A percentile compares a stretch with the other conserved stretches of the same genome.
These are phyloP conservation scores for Galeopterus variegatus DNA, from an alignment of 2,113 vertebrate genomes.

Conservation along the genomic window DNA sequence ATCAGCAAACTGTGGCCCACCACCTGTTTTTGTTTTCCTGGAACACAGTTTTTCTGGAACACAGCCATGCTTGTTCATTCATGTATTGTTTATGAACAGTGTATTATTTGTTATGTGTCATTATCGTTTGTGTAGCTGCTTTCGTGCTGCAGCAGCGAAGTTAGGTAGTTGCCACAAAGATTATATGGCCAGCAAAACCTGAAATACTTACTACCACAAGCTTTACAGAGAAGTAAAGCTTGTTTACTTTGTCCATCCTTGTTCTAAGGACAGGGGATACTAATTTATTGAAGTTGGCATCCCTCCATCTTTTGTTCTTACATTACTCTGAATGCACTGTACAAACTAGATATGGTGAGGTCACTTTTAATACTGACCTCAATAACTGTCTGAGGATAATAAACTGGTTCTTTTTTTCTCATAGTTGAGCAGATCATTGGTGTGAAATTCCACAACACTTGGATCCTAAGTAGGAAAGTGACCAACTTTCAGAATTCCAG, in stretches of 20 bases:
- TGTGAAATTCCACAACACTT: not conserved
- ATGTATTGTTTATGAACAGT: not conserved
- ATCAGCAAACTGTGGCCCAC: not conserved
- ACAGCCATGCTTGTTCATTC: not conserved
- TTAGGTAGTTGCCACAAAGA: not conserved
- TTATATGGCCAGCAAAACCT: not conserved
- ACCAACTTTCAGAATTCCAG: not conserved
- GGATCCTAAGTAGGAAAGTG: not conserved
- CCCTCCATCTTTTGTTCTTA: not conserved
- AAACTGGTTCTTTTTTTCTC: not conserved
- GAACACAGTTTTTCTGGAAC: conserved; percentile 57
- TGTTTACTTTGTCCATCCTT: not conserved
- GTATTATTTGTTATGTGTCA: not conserved
- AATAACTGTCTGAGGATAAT: not conserved
- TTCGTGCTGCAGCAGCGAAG: not conserved
- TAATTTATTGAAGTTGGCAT: not conserved
- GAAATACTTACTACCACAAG: conserved; percentile 9
- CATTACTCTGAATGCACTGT: not conserved
- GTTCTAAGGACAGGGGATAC: not conserved
- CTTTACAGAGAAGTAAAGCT: not conserved
- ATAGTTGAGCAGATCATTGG: not conserved
- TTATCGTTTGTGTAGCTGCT: not conserved
- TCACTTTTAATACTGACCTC: not conserved
- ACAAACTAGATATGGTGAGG: not conserved
- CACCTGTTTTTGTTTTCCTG: not conserved